phyloP scores from a whole-genome alignment of 2,888 invertebrate genomes.

The Andrena flavipes region DNA sequence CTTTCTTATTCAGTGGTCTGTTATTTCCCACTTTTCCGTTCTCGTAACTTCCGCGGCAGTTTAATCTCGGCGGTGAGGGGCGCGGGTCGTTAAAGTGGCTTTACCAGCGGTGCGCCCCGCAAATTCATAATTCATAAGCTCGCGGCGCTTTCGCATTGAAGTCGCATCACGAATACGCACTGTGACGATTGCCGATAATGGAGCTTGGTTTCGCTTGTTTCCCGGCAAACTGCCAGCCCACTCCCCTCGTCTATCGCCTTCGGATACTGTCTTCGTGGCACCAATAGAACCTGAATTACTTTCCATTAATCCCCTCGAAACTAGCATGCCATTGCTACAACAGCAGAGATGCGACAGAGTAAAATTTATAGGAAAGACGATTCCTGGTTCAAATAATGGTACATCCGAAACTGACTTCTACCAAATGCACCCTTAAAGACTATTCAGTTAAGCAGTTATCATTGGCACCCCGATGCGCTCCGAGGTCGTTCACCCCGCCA shows the following conservation, averaged over 20 bases:
- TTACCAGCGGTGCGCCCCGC: slow-evolving; percentile 28
- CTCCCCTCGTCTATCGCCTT: not conserved
- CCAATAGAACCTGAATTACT: not conserved
- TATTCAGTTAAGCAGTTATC: too few relatives aligned
- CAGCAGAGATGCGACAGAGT: too few relatives aligned
- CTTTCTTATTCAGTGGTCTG: slow-evolving; percentile 30
- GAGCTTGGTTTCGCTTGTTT: slow-evolving; percentile 38
- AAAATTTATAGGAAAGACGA: too few relatives aligned
- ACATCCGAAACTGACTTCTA: not conserved
- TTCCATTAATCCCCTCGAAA: not conserved
- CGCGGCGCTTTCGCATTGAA: slow-evolving; percentile 49
- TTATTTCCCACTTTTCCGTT: slow-evolving; percentile 40
- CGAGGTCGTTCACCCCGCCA: too few relatives aligned
- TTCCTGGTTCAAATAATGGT: too few relatives aligned
- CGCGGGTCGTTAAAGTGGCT: slow-evolving; percentile 54
- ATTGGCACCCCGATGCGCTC: too few relatives aligned
- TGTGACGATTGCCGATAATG: slow-evolving; percentile 49
- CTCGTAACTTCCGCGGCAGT: slow-evolving; percentile 22
- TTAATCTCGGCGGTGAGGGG: slow-evolving; percentile 41
- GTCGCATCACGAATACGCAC: slow-evolving; percentile 37
- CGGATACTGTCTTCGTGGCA: not conserved
- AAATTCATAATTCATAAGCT: slow-evolving; percentile 66
- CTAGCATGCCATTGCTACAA: too few relatives aligned
- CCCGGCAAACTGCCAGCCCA: slow-evolving; percentile 12
- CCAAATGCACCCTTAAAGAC: not conserved